These are phyloP conservation scores for Volucella bombylans DNA, from an alignment of 2,888 invertebrate species.

Conservation along the genomic window DNA sequence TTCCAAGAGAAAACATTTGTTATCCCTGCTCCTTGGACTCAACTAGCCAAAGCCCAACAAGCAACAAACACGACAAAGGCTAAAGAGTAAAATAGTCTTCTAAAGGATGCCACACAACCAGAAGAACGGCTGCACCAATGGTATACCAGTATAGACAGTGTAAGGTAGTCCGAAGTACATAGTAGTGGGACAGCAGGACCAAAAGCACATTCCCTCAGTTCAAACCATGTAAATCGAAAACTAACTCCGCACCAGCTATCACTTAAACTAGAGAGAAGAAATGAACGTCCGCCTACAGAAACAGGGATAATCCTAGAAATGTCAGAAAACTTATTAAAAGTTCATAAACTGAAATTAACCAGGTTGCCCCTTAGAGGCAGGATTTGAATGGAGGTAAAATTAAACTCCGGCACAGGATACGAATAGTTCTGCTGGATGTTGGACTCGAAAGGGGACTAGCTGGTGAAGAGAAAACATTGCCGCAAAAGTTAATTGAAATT, in stretches of 20 bases:
- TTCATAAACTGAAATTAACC: conserved; percentile 74
- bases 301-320: conserved; percentile 72
- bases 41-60: conserved; percentile 24
- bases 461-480: conserved; percentile 58
- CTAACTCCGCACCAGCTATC: conserved; percentile 53
- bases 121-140: not conserved
- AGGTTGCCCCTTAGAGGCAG: conserved; percentile 68
- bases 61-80: conserved; percentile 52
- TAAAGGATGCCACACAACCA: conserved; percentile 43
- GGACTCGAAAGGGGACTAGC: not conserved
- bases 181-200: not conserved
- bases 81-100: conserved; percentile 41
- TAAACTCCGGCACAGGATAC: conserved; percentile 11
- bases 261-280: conserved; percentile 51
- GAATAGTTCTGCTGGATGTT: conserved; percentile 6
- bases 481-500: conserved; percentile 73
- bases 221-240: conserved; percentile 64
- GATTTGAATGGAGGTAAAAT: conserved; percentile 52
- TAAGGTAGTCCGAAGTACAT: not conserved
- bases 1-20: conserved; percentile 67
- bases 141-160: not conserved
- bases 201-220: conserved; percentile 19
- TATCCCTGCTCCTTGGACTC: conserved; percentile 56
- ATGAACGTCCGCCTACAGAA: conserved; percentile 51
- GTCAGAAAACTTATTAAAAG: conserved; percentile 74